These are phyloP conservation scores for Plemyria rubiginata DNA, from an alignment of 2,888 invertebrate species.

Conservation along the genomic window DNA sequence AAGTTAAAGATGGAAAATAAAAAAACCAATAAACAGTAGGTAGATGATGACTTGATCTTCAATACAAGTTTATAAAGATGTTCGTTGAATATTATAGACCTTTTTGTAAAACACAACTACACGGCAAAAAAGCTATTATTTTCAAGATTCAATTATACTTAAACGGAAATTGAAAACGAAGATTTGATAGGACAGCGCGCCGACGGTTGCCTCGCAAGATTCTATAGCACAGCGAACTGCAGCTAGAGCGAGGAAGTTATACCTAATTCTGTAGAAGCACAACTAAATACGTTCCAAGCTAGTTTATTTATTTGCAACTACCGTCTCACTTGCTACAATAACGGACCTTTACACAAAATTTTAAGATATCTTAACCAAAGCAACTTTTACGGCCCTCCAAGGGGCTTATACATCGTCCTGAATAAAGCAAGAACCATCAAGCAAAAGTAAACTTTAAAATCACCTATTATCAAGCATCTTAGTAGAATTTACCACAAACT, in stretches of 20 bases:
- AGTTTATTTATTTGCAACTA: too few species aligned
- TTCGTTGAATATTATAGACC: too few species aligned
- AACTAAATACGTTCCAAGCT: too few species aligned
- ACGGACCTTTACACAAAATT: not conserved
- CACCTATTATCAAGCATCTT: constrained; percentile 32
- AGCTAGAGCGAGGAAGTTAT: not conserved
- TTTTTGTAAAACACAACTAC: too few species aligned
- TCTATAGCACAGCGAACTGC: not conserved
- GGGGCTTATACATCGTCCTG: constrained; percentile 1
- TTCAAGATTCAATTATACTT: constrained; percentile 71
- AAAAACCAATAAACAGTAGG: too few species aligned
- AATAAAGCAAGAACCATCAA: constrained; percentile 26
- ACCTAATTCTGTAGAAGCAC: too few species aligned
- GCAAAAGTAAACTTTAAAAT: constrained; percentile 29
- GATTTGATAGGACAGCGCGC: constrained; percentile 52
- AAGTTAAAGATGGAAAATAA: too few species aligned
- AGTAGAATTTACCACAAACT: constrained; percentile 33
- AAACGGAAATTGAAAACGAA: constrained; percentile 74
- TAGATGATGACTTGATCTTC: too few species aligned
- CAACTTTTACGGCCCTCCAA: constrained; percentile 2
- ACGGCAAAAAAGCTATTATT: constrained; percentile 46
- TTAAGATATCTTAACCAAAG: not conserved
- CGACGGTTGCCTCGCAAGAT: constrained; percentile 46
- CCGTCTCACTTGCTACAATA: too few species aligned
- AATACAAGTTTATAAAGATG: too few species aligned